Evolutionary conservation across 2,797 vertebrate genomes (phyloP).

Genomic region (Lagodon rhomboides): DNA sequence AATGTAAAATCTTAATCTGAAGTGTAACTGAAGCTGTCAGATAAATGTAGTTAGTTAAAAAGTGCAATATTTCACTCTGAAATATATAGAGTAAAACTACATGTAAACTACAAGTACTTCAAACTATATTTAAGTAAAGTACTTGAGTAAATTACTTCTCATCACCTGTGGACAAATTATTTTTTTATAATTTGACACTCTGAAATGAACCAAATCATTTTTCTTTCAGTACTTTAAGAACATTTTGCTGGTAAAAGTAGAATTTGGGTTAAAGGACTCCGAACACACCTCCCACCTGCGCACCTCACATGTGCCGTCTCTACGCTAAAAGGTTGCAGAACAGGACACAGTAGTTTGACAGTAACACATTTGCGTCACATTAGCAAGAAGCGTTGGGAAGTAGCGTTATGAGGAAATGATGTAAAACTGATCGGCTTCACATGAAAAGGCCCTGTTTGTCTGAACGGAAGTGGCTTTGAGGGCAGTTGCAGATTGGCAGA

Average conservation of each 20-base stretch:
- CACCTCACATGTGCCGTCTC: neutral
- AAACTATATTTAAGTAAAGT: neutral
- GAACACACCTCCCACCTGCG: neutral
- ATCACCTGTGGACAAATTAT: neutral
- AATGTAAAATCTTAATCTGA: neutral
- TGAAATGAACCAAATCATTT: neutral
- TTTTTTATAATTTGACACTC: neutral
- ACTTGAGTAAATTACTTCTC: neutral
- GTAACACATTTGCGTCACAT: no score
- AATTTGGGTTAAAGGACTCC: neutral
- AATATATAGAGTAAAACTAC: no score
- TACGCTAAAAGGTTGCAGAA: neutral
- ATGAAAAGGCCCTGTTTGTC: conserved; percentile 65
- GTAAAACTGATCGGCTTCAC: conserved; percentile 55
- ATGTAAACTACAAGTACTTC: neutral
- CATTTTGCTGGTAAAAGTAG: neutral
- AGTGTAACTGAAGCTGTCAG: neutral
- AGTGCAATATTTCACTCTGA: no score
- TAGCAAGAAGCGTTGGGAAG: no score
- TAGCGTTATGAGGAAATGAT: conserved; percentile 60
- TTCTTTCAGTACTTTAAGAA: neutral
- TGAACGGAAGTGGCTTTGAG: conserved; percentile 88
- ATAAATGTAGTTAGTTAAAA: neutral
- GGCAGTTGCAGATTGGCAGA: conserved; percentile 81
- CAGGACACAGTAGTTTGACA: no score